A percentile compares a stretch with the other conserved stretches of the same genome.
These are phyloP conservation scores for Acrossocheilus wenchowensis DNA, from an alignment of 2,797 vertebrate species.

Conservation along the genomic window DNA sequence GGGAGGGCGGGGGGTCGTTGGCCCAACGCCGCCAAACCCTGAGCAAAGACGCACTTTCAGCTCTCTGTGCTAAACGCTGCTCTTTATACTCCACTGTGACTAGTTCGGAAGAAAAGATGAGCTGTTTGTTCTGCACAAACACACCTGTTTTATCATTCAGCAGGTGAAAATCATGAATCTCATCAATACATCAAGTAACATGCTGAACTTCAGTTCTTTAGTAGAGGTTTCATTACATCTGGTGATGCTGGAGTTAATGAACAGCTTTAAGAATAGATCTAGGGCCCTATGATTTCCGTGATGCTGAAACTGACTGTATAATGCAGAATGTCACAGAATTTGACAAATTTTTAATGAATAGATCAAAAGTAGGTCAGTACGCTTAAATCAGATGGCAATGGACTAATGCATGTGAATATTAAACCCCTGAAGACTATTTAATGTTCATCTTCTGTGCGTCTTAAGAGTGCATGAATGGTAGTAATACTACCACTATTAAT, in stretches of 20 bases:
- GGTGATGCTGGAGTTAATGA: background rate
- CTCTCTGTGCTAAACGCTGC: background rate
- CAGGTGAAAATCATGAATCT: background rate
- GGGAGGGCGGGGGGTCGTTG: background rate
- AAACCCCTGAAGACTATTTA: background rate
- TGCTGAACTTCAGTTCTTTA: background rate
- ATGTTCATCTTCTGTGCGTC: background rate
- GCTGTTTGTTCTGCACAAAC: background rate
- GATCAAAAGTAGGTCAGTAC: background rate
- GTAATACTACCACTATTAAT: background rate
- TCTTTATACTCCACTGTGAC: background rate
- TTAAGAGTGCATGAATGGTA: background rate
- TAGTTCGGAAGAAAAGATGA: background rate
- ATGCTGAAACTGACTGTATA: background rate
- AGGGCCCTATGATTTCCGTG: background rate
- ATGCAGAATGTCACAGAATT: background rate
- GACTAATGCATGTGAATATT: background rate
- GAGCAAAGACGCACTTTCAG: conserved; percentile 27
- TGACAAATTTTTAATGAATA: background rate
- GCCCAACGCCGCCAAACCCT: background rate
- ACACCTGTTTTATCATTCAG: background rate
- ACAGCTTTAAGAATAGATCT: background rate
- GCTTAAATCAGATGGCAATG: background rate
- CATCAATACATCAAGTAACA: background rate
- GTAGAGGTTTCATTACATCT: background rate